Base-by-base conservation (phyloP, 2,888 invertebrate genomes). In the Pammene aurita region DNA sequence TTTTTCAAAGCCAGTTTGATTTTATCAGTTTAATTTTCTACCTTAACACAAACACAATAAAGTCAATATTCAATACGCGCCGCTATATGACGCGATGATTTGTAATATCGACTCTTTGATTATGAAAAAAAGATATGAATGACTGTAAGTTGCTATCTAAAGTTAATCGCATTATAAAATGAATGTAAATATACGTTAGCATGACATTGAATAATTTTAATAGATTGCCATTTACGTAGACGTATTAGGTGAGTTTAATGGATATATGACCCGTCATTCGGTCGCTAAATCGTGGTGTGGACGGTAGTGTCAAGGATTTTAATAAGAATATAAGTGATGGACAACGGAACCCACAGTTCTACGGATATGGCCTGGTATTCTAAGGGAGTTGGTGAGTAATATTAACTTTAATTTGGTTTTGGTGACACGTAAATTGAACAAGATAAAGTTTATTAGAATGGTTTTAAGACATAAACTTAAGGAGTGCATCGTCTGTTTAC, bases 341-440 rank as follows among this genome's bases (percentile, higher is more conserved):
- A 57, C 0, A 57, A 18, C 13, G 7, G 4, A 13, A 42, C 16
- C 1, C 13, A 9, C 9, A 57, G 5, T 5, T 4, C 18, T 26
- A 2, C 11, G 2, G 13, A 57, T 26, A n/a, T 41, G 41, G 13
- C 18, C 7, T 57, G 57, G 57, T 18, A 42, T 7, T 42, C 18
- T n/a, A 57, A 57, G 26, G 57, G 57, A 41, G 57, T 42, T 42
- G 57, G 57, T 57, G 5, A 57, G 57, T 57, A 11, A 35, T 11
- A 34, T 52, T 16, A n/a, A n/a, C 2, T 7, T 44, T 44, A n/a
- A 44, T n/a, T 5, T 6, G 6, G 13, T 44, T n/a, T n/a, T 7
- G 10, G 44, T 0, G 44, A n/a, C 44, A 35, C 7, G 35, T 38
- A 26, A 26, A 26, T 26, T 26, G 26, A 2, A 26, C 2, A 26